Conservation (phyloP, 1,140 invertebrate species). For the Bombyx mandarina region DNA sequence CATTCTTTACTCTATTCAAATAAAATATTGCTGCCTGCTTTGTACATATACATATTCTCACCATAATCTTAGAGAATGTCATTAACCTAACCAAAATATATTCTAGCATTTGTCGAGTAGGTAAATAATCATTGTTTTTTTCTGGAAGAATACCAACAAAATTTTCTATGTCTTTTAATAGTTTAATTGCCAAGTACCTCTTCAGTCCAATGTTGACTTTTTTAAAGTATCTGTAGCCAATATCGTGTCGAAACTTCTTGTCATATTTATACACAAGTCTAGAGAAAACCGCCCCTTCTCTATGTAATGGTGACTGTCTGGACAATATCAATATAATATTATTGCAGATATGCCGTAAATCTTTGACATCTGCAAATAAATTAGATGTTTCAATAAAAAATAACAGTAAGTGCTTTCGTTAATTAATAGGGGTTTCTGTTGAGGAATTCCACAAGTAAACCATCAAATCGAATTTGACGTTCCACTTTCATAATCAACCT, state of each 20-base stretch:
- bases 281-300: slow-evolving; percentile 72
- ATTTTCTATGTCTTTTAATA: slow-evolving; percentile 62
- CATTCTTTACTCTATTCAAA: slow-evolving; percentile 66
- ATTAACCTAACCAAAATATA: slow-evolving; percentile 72
- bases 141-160: slow-evolving; percentile 40
- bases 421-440: background rate
- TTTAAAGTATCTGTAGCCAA: slow-evolving; percentile 72
- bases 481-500: no score
- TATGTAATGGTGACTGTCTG: slow-evolving; percentile 65
- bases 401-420: background rate
- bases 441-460: no score
- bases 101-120: slow-evolving; percentile 73
- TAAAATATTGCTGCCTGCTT: slow-evolving; percentile 66
- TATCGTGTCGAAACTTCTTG: slow-evolving; percentile 74
- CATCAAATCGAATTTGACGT: no score
- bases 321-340: slow-evolving; percentile 57
- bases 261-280: slow-evolving; percentile 74
- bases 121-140: slow-evolving; percentile 47
- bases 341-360: slow-evolving; percentile 31
- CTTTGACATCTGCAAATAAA: slow-evolving; percentile 40
- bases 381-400: background rate
- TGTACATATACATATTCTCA: slow-evolving; percentile 63
- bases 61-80: slow-evolving; percentile 72
- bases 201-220: slow-evolving; percentile 71
- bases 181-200: slow-evolving; percentile 67